Conservation (phyloP, 2,888 invertebrate genomes). For the Macrosoma leucophasiata region DNA sequence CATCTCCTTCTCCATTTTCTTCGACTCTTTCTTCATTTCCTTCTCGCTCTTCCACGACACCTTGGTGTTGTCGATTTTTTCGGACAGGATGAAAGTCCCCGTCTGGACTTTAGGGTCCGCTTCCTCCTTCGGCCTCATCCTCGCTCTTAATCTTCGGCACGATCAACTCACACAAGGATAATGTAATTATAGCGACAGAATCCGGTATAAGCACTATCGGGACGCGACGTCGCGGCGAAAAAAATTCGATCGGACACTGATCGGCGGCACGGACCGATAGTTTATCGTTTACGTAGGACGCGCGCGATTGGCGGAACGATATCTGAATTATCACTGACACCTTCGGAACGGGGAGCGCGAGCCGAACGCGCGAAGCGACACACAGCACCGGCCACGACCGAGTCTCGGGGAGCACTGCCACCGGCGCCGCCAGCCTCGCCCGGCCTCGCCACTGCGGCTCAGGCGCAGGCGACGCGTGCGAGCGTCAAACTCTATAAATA, state of each 20-base stretch:
- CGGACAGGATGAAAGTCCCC: conserved; percentile 74
- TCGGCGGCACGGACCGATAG: conserved; percentile 35
- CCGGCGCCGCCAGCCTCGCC: conserved; percentile 27
- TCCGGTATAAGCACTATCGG: conserved; percentile 50
- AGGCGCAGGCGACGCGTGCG: conserved; percentile 39
- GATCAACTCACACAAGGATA: conserved; percentile 41
- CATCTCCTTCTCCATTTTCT: conserved; percentile 71
- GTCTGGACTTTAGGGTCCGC: conserved; percentile 61
- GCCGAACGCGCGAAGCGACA: conserved; percentile 29
- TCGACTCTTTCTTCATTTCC: conserved; percentile 72
- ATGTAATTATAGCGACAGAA: conserved; percentile 43
- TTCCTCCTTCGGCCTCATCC: conserved; percentile 69
- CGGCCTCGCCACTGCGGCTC: conserved; percentile 30
- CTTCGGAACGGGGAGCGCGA: conserved; percentile 45
- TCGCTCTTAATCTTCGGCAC: conserved; percentile 31
- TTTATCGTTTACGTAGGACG: conserved; percentile 46
- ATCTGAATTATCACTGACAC: conserved; percentile 61
- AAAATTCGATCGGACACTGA: conserved; percentile 49
- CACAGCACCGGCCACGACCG: conserved; percentile 46
- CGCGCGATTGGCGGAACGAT: conserved; percentile 55
- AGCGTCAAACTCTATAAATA: conserved; percentile 60
- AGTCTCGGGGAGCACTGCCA: conserved; percentile 41
- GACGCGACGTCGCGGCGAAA: conserved; percentile 41
- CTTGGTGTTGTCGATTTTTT: conserved; percentile 72
- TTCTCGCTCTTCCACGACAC: conserved; percentile 65